Base-by-base conservation (phyloP, 2,797 vertebrate genomes). In the Vultur gryphus region DNA sequence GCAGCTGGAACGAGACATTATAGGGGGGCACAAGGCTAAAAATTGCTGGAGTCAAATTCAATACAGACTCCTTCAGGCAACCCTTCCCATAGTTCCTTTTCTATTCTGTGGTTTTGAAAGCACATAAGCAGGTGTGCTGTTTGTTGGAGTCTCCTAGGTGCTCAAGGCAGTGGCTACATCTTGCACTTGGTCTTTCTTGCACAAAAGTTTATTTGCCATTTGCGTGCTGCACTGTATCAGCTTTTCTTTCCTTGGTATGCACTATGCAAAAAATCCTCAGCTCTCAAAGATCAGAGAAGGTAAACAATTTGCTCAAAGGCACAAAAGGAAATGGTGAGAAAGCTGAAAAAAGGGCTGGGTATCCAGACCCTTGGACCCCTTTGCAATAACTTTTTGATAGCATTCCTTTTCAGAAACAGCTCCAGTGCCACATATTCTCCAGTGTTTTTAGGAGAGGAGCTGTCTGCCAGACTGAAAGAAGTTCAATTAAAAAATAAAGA, bases 401-500 rank as follows among this genome's bases (percentile, higher is more conserved):
- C 5, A 19, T 90, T 89, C 13, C 10, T 84, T 91, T 90, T 49
- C 37, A 69, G 64, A 87, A 93, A 49, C 11, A 75, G 37, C 35
- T 76, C 41, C 29, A 78, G 14, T 3, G 1, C 39, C 71, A 49
- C 21, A 19, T 2, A 3, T 85, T 61, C 28, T 59, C 6, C 26
- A 24, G 19, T 66, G 67, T 48, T 95, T 95, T 96, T 90, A 90
- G 65, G 67, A 95, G 59, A 91, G 59, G 31, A 92, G 61, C 37
- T 96, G 59, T 86, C 92, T 97, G 89, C 35, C 61, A 91, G 71
- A 90, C 61, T 94, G 87, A 87, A 94, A 93, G 82, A 95, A 94
- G 93, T 94, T 90, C 80, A 92, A 95, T 96, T 96, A 83, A 93
- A 97, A 98, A 87, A 87, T 81, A 84, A 95, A 97, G 66, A 79